A percentile compares a stretch with the other conserved stretches of the same genome.
Evolutionary conservation across 2,113 vertebrate genomes (phyloP).

Genomic region (Xiphophorus hellerii): DNA sequence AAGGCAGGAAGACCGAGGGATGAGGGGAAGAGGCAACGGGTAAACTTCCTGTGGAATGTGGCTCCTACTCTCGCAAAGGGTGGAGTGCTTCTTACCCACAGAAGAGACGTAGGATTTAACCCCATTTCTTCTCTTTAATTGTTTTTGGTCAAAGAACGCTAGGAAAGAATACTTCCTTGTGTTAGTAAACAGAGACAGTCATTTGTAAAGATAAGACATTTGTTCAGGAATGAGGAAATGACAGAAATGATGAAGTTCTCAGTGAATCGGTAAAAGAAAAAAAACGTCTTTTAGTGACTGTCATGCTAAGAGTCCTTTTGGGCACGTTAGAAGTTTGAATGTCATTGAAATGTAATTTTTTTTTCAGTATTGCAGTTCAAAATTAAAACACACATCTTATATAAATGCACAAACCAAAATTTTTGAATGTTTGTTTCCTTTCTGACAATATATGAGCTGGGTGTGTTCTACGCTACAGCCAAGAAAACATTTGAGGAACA

Average conservation of each 20-base stretch:
- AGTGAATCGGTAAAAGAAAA: conserved; percentile 6
- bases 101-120: conserved; percentile 58
- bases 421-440: too few species aligned
- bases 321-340: not conserved
- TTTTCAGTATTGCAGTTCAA: too few species aligned
- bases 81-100: conserved; percentile 56
- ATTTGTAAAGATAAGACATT: conserved; percentile 42
- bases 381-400: too few species aligned
- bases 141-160: conserved; percentile 36
- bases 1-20: conserved; percentile 69
- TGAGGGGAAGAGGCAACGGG: conserved; percentile 66
- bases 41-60: conserved; percentile 80
- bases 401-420: too few species aligned
- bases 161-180: conserved; percentile 42
- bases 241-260: conserved; percentile 13
- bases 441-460: too few species aligned
- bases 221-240: conserved; percentile 48
- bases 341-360: too few species aligned
- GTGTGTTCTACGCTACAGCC: too few species aligned
- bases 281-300: not conserved
- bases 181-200: conserved; percentile 53
- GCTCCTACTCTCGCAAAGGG: conserved; percentile 57
- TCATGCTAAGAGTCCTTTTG: not conserved
- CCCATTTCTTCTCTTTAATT: conserved; percentile 15
- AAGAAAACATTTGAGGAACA: too few species aligned